These are phyloP conservation scores for Apomyelois bistriatella DNA, from an alignment of 2,888 invertebrate genomes.

Conservation along the genomic window DNA sequence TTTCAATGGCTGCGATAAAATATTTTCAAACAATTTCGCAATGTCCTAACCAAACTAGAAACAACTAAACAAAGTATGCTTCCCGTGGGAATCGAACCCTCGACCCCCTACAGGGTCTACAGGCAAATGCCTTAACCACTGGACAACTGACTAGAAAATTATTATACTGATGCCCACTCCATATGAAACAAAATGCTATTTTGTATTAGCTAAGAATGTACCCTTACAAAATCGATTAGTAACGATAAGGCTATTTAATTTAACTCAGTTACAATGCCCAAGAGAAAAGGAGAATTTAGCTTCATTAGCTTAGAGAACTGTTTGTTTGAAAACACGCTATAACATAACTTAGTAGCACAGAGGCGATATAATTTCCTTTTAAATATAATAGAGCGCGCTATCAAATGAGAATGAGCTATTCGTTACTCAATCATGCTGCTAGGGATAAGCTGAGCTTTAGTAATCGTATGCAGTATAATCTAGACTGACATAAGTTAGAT, in stretches of 20 bases:
- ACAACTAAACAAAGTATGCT: too few relatives aligned
- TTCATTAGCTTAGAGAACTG: conserved; percentile 57
- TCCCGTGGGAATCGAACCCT: too few relatives aligned
- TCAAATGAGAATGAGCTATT: background rate
- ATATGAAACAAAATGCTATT: background rate
- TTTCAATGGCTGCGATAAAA: background rate
- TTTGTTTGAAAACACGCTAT: conserved; percentile 36
- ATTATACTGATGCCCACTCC: too few relatives aligned
- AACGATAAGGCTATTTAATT: background rate
- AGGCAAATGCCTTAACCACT: too few relatives aligned
- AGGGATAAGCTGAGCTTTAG: too few relatives aligned
- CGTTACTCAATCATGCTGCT: too few relatives aligned
- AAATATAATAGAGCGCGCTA: background rate
- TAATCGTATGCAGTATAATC: too few relatives aligned
- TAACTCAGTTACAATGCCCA: background rate
- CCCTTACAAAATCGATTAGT: background rate
- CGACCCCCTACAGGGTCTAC: too few relatives aligned
- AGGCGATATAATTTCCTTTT: background rate
- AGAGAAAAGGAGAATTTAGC: conserved; percentile 34
- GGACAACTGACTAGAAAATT: too few relatives aligned
- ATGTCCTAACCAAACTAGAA: too few relatives aligned
- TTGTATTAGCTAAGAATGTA: background rate
- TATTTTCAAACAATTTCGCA: background rate
- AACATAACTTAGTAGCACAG: conserved; percentile 13
- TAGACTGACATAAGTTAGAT: too few relatives aligned